These are phyloP conservation scores for Drosophila persimilis DNA, from an alignment of 1,140 invertebrate genomes.

Conservation along the genomic window DNA sequence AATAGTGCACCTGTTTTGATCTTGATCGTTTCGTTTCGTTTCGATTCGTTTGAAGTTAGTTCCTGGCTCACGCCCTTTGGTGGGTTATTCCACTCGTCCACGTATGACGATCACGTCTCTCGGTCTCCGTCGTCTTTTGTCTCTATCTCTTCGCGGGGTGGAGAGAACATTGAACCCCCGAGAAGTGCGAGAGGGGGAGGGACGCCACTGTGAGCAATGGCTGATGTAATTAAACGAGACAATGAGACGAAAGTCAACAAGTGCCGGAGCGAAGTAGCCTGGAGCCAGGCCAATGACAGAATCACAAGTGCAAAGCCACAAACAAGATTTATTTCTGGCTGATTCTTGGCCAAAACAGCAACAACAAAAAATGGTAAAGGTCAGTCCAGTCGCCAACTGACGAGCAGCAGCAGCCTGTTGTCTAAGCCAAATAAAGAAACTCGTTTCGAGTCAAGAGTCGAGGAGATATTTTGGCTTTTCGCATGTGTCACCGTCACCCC, in stretches of 20 bases:
- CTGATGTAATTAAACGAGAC: slow-evolving; percentile 41
- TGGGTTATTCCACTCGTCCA: slow-evolving; percentile 14
- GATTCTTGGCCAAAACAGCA: slow-evolving; percentile 20
- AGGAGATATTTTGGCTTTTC: slow-evolving; percentile 6
- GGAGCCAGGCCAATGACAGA: not conserved
- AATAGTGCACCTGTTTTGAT: slow-evolving; percentile 27
- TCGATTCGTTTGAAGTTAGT: slow-evolving; percentile 15
- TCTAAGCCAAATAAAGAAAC: slow-evolving; percentile 47
- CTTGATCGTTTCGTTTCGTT: slow-evolving; percentile 19
- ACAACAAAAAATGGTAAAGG: slow-evolving; percentile 34
- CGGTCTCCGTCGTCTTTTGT: not conserved
- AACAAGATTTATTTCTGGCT: slow-evolving; percentile 28
- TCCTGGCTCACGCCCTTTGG: slow-evolving; percentile 22
- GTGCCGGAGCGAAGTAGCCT: slow-evolving; percentile 8
- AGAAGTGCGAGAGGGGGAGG: not conserved
- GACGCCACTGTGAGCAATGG: not conserved
- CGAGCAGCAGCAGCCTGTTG: not conserved
- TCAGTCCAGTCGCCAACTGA: slow-evolving; percentile 7
- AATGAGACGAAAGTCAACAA: slow-evolving; percentile 24
- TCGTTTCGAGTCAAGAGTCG: slow-evolving; percentile 17
- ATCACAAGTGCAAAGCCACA: slow-evolving; percentile 12
- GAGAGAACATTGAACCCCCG: slow-evolving; percentile 27
- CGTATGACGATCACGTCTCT: slow-evolving; percentile 20
- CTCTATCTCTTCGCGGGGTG: too few relatives aligned
- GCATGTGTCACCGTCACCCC: slow-evolving; percentile 19